These are phyloP conservation scores for Leptopilina drosophilae DNA, from an alignment of 2,888 invertebrate genomes.

Conservation along the genomic window DNA sequence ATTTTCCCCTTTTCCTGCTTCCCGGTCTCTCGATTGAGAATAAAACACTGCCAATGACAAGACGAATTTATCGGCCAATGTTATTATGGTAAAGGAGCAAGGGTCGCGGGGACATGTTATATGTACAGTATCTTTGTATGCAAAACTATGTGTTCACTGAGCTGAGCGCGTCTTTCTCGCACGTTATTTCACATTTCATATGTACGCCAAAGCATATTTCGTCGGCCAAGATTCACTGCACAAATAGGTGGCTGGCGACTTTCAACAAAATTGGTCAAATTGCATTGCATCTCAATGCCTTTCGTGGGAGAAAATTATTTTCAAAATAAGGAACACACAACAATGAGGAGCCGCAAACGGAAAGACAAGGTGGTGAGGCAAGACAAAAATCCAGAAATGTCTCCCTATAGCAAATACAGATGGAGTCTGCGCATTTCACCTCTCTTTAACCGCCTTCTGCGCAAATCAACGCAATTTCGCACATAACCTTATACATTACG, in stretches of 20 bases:
- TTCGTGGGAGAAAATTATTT: not conserved
- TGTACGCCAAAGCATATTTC: not conserved
- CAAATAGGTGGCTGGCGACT: not conserved
- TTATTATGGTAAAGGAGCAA: not conserved
- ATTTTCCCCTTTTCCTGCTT: not conserved
- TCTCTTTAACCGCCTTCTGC: no score
- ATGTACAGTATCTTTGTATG: not conserved
- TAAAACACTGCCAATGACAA: not conserved
- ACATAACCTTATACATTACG: no score
- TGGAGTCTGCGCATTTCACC: no score
- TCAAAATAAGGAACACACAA: not conserved
- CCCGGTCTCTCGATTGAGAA: not conserved
- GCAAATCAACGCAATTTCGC: no score
- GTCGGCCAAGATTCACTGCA: not conserved
- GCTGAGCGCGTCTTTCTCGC: constrained; percentile 2
- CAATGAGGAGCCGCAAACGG: not conserved
- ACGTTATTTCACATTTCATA: constrained; percentile 8
- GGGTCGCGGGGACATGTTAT: not conserved
- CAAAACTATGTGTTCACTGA: not conserved
- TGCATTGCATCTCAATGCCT: not conserved
- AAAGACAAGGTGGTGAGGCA: not conserved
- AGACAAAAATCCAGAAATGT: no score
- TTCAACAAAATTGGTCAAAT: not conserved
- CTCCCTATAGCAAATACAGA: no score
- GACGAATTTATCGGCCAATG: not conserved